Evolutionary conservation across 1,140 invertebrate species (phyloP).

Genomic region (Fopius arisanus): DNA sequence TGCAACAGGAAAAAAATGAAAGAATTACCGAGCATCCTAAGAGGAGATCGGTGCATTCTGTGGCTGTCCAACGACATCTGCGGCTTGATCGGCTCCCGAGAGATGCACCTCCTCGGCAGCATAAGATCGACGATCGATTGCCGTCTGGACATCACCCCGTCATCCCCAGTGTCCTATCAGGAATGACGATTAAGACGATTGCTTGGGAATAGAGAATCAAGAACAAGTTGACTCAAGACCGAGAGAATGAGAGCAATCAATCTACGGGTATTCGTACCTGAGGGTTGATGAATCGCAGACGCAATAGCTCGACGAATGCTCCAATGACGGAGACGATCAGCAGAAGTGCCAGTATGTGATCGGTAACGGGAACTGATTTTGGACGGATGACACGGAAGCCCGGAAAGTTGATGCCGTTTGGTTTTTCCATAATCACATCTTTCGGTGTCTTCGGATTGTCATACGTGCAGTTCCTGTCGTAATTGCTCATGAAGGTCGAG

Average conservation of each 20-base stretch:
- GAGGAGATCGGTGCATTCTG: constrained; percentile 42
- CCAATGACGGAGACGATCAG: constrained; percentile 50
- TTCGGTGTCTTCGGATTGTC: constrained; percentile 12
- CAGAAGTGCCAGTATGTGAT: constrained; percentile 52
- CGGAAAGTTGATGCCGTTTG: background rate
- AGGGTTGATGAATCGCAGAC: constrained; percentile 47
- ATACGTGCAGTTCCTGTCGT: constrained; percentile 54
- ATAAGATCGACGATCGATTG: constrained; percentile 43
- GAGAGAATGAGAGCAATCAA: background rate
- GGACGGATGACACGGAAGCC: constrained; percentile 37
- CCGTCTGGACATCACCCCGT: constrained; percentile 38
- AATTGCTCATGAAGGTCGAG: constrained; percentile 41
- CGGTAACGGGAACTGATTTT: constrained; percentile 49
- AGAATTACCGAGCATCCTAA: constrained; percentile 47
- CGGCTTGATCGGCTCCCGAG: constrained; percentile 42
- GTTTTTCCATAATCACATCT: background rate
- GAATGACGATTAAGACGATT: constrained; percentile 37
- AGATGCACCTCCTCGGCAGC: constrained; percentile 38
- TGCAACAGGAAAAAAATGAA: background rate
- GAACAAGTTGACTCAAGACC: background rate
- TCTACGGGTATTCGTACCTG: constrained; percentile 51
- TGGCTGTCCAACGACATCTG: constrained; percentile 48
- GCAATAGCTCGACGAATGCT: constrained; percentile 52
- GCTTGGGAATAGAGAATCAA: constrained; percentile 29
- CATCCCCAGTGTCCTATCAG: constrained; percentile 45